Base-by-base conservation (phyloP, 1,140 invertebrate genomes). In the Diorhabda elongata region DNA sequence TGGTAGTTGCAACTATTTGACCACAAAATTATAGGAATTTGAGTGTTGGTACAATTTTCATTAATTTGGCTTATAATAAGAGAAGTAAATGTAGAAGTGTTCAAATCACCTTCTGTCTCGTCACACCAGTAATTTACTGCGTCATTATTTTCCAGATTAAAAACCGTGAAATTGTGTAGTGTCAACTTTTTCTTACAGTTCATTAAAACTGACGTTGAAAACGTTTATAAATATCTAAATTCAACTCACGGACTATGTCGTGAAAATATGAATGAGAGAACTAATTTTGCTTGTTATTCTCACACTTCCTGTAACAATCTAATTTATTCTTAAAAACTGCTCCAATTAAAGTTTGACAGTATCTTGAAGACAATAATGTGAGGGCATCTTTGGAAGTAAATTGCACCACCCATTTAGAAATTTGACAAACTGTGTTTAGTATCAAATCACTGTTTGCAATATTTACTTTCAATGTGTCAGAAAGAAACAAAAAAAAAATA, bases 101-200 rank as follows among this genome's bases (percentile, higher is more conserved):
- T 77, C 65, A 84, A 73, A 67, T 79, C 79, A 42, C 75, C 76
- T 62, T 79, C 74, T 7, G 75, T 58, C 45, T 69, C 61, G 43
- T 68, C 56, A 68, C 63, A 68, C 60, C 67, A 68, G 44, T 68
- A 68, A 63, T 57, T 76, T 9, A 44, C 74, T 68, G 73, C 73
- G 58, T 72, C 61, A 65, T 77, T 72, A 58, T 67, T 80, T 3
- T 69, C 71, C 5, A 82, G 44, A 71, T 84, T 79, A 71, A 79
- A 83, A 58, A 83, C 66, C 42, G 81, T 82, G 67, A 81, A 83
- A 73, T 84, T 84, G 74, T 83, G 80, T 8, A 79, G 69, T 7
- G 69, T 56, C 44, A 83, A 70, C 69, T 83, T 83, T 5, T 75
- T 80, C 74, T 81, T 83, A 72, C 79, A 83, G 73, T 83, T 82